Evolutionary conservation across 2,888 invertebrate species (phyloP).

Genomic region (Phengaris alcon): DNA sequence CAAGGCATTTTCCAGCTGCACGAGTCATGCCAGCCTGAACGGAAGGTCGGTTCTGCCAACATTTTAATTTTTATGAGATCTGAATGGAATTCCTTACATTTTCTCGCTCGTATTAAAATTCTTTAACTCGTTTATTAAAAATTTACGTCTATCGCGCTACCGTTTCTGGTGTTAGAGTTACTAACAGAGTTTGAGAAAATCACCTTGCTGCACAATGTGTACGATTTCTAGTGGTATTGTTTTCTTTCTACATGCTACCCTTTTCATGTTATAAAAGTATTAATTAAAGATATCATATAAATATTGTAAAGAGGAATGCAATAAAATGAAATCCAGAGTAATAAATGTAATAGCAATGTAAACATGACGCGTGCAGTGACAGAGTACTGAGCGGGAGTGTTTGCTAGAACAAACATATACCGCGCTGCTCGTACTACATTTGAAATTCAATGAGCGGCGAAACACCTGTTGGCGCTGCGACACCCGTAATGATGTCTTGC

Average conservation of each 20-base stretch:
- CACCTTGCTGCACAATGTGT: too few relatives aligned
- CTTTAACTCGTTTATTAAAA: slow-evolving; percentile 31
- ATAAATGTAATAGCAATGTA: too few relatives aligned
- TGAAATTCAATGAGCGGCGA: slow-evolving; percentile 2
- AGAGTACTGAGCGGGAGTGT: too few relatives aligned
- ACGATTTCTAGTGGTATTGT: too few relatives aligned
- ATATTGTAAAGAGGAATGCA: too few relatives aligned
- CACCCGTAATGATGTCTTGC: neutral
- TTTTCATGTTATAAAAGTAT: too few relatives aligned
- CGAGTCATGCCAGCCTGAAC: too few relatives aligned
- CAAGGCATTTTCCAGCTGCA: neutral
- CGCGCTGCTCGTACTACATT: slow-evolving; percentile 3
- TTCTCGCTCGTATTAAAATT: slow-evolving; percentile 28
- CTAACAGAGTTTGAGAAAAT: neutral
- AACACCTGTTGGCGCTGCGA: slow-evolving; percentile 7
- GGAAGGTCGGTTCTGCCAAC: neutral
- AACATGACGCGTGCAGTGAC: too few relatives aligned
- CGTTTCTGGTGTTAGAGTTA: neutral
- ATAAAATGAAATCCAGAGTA: too few relatives aligned
- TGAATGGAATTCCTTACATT: slow-evolving; percentile 29
- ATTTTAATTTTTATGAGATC: slow-evolving; percentile 27
- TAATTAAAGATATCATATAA: too few relatives aligned
- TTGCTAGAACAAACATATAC: neutral
- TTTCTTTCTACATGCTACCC: too few relatives aligned
- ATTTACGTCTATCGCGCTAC: neutral